phyloP scores from a whole-genome alignment of 2,113 vertebrate genomes.

The Malurus alboscapulatus region DNA sequence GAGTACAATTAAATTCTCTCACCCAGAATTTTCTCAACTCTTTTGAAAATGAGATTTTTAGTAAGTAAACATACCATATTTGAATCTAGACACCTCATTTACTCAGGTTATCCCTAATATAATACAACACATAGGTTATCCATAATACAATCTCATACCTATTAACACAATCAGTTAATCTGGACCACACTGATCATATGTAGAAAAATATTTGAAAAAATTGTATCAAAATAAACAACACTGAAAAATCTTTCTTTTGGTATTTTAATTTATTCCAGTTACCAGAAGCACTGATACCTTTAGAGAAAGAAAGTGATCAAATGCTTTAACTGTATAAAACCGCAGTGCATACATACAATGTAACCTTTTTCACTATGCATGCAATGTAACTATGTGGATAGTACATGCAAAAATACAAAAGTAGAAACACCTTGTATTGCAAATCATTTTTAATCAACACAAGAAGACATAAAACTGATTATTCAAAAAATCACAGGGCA shows the following conservation, averaged over 20 bases:
- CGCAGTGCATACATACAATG: neutral
- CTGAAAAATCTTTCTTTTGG: neutral
- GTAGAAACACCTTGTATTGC: neutral
- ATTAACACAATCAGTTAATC: neutral
- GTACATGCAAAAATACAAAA: neutral
- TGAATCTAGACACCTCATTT: neutral
- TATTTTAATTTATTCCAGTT: neutral
- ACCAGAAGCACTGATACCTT: neutral
- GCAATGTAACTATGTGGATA: neutral
- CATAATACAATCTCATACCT: neutral
- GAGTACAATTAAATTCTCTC: neutral
- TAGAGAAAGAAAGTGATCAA: neutral
- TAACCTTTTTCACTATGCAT: neutral
- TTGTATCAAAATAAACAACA: neutral
- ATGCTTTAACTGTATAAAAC: neutral
- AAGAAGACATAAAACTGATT: neutral
- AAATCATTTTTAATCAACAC: neutral
- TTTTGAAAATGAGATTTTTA: neutral
- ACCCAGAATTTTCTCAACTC: neutral
- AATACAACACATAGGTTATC: neutral
- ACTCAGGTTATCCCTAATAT: neutral
- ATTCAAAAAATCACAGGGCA: neutral
- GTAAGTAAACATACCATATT: neutral
- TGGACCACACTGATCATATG: neutral
- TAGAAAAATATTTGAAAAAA: neutral